These are phyloP conservation scores for Prunella himalayana DNA, from an alignment of 2,113 vertebrate species.

Conservation along the genomic window DNA sequence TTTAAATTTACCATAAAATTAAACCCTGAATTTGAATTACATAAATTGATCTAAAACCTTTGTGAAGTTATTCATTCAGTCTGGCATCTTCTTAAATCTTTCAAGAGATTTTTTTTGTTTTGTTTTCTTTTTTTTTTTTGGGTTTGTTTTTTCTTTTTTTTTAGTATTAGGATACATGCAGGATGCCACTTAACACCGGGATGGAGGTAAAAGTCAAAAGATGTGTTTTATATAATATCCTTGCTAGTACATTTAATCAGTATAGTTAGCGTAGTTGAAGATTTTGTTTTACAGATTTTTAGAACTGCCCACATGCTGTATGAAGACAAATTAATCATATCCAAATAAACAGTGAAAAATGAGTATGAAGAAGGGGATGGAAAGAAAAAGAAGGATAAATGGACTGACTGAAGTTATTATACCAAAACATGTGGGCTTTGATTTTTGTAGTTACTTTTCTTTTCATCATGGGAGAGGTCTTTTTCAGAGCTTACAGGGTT, in stretches of 20 bases:
- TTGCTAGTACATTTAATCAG: neutral
- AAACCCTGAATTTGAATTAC: neutral
- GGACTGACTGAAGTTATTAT: neutral
- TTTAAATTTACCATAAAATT: neutral
- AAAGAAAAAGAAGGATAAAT: neutral
- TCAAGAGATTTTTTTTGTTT: neutral
- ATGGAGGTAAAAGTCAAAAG: neutral
- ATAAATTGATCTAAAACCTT: neutral
- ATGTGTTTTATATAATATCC: neutral
- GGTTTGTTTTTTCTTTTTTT: neutral
- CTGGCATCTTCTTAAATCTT: neutral
- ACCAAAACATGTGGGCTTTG: neutral
- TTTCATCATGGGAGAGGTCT: neutral
- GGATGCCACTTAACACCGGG: accelerated
- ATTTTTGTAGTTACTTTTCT: neutral
- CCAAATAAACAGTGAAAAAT: neutral
- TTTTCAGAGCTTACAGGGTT: neutral
- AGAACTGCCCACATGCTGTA: neutral
- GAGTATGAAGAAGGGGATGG: neutral
- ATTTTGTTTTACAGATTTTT: accelerated
- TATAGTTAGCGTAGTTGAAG: neutral
- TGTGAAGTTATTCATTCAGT: neutral
- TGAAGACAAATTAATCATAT: neutral
- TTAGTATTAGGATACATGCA: neutral
- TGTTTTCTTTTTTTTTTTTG: neutral